Evolutionary conservation across 2,888 invertebrate genomes (phyloP), one percentile per base, ranked within the genome.

Genomic region (Agrotis ipsilon): DNA sequence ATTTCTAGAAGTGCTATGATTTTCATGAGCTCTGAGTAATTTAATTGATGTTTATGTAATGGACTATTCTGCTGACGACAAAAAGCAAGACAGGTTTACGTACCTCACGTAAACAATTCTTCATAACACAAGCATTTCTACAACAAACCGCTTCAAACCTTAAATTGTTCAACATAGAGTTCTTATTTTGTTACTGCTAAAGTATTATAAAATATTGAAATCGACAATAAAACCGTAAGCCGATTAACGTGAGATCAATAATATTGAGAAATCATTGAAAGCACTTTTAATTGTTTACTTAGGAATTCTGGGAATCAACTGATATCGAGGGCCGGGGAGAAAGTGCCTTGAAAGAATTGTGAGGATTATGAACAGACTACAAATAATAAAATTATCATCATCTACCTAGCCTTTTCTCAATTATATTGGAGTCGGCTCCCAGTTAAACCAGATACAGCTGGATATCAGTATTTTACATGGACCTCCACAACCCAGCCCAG

Each of bases 231-330:
- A 2, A 21, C 39, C 3, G 32, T 45, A 67, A 52, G 68, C 68
- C 68, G 32, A 68, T 52, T 68, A 52, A 32, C 16, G 9, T 16
- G 3, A 14, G 13, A 67, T 27, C 9, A 32, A 46, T 24, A 46
- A 19, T 55, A 19, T 46, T 68, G 13, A 54, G n/a, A 39, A 39
- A 54, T 39, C 5, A 46, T 46, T 68, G 16, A 18, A 43, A 51
- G 14, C 3, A 11, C 43, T 27, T 67, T 67, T 51, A 66, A 51
- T 67, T 67, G 43, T 67, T 45, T 67, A 45, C 19, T 18, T 21
- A 14, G 3, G 13, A 49, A 49, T 51, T 18, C 19, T 49, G 39
- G 32, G n/a, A 19, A 27, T n/a, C 16, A n/a, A 27, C 5, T 54
- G 21, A 13, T 62, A 55, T 39, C 16, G 43, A 16, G 6, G 55